A percentile compares a stretch with the other conserved stretches of the same genome.
These are phyloP conservation scores for Propithecus perrieri DNA, from an alignment of 2,797 vertebrate species.

Conservation along the genomic window DNA sequence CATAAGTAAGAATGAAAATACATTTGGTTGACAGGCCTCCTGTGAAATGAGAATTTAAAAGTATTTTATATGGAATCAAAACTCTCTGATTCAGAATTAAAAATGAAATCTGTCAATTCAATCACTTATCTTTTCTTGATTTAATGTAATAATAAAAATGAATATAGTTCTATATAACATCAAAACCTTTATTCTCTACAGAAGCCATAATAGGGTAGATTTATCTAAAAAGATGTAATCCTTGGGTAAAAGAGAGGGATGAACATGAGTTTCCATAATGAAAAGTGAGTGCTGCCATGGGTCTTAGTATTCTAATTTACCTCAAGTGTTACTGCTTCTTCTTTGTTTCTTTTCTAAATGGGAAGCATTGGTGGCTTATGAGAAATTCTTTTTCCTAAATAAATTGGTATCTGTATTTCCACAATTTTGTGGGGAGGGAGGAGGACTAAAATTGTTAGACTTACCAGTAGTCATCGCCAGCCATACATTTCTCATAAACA, in stretches of 20 bases:
- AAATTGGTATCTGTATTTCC: neutral
- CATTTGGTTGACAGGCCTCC: neutral
- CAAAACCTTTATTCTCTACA: neutral
- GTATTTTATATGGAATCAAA: neutral
- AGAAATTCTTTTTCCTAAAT: neutral
- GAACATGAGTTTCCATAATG: neutral
- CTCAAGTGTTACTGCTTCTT: neutral
- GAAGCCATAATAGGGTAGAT: neutral
- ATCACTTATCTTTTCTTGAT: neutral
- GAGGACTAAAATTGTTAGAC: conserved; percentile 64
- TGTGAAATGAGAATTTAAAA: conserved; percentile 6
- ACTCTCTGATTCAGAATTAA: neutral
- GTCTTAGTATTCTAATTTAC: neutral
- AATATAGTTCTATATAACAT: neutral
- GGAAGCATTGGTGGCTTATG: neutral
- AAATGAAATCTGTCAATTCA: neutral
- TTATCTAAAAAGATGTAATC: neutral
- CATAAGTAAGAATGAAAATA: conserved; percentile 36
- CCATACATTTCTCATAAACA: conserved; percentile 99
- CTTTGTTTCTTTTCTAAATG: neutral
- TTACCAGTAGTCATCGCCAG: conserved; percentile 98
- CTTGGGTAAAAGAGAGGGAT: neutral
- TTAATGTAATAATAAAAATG: conserved; percentile 10
- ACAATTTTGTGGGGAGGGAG: neutral
- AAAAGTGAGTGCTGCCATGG: neutral